These are phyloP conservation scores for Drosophila miranda DNA, from an alignment of 1,140 invertebrate species.

Conservation along the genomic window DNA sequence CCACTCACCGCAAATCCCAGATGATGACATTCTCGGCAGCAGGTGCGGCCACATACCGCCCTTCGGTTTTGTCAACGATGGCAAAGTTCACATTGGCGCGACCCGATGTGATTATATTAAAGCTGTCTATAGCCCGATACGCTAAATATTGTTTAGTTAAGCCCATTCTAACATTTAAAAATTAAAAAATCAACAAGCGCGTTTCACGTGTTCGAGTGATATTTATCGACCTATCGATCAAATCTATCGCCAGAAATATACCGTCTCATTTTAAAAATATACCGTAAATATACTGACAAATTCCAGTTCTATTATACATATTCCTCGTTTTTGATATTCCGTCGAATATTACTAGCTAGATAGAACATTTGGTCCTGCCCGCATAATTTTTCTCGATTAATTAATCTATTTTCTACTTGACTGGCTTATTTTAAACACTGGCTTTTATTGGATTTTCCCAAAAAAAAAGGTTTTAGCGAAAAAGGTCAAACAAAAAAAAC, in stretches of 20 bases:
- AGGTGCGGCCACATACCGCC: slow-evolving; percentile 92
- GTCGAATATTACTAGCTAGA: too few relatives aligned
- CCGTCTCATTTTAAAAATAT: slow-evolving; percentile 2
- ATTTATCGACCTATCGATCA: too few relatives aligned
- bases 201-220: slow-evolving; percentile 60
- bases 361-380: too few relatives aligned
- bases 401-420: too few relatives aligned
- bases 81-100: slow-evolving; percentile 91
- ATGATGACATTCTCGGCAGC: slow-evolving; percentile 96
- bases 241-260: neutral
- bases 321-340: too few relatives aligned
- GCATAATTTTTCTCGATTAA: too few relatives aligned
- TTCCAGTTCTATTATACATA: too few relatives aligned
- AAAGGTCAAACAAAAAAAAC: too few relatives aligned
- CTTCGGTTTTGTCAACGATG: slow-evolving; percentile 88
- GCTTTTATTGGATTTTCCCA: too few relatives aligned
- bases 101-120: slow-evolving; percentile 92
- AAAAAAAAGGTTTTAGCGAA: too few relatives aligned
- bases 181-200: slow-evolving; percentile 25
- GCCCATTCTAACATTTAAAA: slow-evolving; percentile 87
- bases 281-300: too few relatives aligned
- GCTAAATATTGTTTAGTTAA: slow-evolving; percentile 98
- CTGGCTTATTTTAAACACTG: too few relatives aligned
- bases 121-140: slow-evolving; percentile 90
- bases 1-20: slow-evolving; percentile 90